These are phyloP conservation scores for Phoeniculus purpureus DNA, from an alignment of 2,797 vertebrate genomes.

Conservation along the genomic window DNA sequence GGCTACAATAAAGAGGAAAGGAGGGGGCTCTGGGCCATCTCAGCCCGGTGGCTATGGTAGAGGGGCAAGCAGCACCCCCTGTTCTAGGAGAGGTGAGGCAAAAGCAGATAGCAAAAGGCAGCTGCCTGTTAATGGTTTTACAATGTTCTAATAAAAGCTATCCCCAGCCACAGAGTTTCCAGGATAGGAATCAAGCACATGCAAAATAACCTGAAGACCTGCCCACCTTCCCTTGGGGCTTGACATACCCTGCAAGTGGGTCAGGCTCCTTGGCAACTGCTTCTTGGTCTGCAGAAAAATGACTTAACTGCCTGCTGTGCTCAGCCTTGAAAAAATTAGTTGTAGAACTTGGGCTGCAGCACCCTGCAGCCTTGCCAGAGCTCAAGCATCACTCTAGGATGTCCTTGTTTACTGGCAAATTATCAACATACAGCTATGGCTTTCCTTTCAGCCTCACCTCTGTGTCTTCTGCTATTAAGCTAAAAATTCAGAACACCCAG, in stretches of 20 bases:
- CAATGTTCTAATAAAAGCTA: not conserved
- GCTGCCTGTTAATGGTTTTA: not conserved
- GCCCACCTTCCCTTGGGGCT: not conserved
- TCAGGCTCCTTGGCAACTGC: not conserved
- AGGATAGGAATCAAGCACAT: not conserved
- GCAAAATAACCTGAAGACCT: not conserved
- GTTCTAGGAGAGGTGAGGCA: not conserved
- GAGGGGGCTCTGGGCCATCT: not conserved
- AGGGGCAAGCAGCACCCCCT: not conserved
- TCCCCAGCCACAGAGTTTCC: not conserved
- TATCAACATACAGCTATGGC: not conserved
- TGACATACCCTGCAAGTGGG: not conserved
- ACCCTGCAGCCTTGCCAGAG: not conserved
- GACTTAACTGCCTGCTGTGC: not conserved
- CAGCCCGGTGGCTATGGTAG: not conserved
- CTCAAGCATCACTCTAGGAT: fast-evolving
- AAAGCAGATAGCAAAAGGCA: not conserved
- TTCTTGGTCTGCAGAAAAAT: not conserved
- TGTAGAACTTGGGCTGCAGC: not conserved
- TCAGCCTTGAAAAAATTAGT: not conserved
- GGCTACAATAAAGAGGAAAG: not conserved
- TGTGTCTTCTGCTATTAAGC: not conserved
- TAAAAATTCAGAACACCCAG: not conserved
- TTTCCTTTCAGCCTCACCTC: not conserved
- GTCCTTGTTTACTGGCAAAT: not conserved